Conservation (phyloP, 2,797 vertebrate genomes). For the Muscicapa striata region DNA sequence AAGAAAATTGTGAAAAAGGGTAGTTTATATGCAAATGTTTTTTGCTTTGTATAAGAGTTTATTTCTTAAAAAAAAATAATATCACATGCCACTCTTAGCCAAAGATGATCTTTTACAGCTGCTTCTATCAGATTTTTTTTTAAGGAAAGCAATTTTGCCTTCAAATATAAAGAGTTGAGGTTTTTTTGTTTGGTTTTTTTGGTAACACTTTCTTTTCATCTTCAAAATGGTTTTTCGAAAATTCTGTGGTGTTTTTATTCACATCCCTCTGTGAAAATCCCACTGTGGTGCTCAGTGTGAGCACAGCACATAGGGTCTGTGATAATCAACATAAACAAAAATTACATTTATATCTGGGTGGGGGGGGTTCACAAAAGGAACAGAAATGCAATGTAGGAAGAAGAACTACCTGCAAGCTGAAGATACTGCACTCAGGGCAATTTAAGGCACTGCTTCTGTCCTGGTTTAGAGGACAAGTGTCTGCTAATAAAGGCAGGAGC, state of each 20-base stretch:
- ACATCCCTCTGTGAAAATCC: neutral
- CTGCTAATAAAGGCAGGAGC: too few relatives aligned
- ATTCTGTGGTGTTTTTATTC: neutral
- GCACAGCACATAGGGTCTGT: neutral
- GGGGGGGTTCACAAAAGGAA: neutral
- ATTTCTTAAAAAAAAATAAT: neutral
- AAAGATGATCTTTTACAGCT: neutral
- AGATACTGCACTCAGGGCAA: neutral
- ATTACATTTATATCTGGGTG: neutral
- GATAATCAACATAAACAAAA: neutral
- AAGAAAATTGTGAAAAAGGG: neutral
- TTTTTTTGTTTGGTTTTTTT: neutral
- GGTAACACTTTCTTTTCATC: neutral
- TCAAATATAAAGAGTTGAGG: neutral
- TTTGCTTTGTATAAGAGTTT: neutral
- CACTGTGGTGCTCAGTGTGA: neutral
- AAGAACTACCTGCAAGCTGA: neutral
- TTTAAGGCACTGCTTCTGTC: neutral
- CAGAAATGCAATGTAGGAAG: neutral
- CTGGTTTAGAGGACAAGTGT: too few relatives aligned
- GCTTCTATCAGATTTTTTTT: neutral
- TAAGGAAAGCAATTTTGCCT: neutral
- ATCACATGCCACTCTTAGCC: neutral
- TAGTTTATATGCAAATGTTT: neutral
- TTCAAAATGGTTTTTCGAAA: neutral